Evolutionary conservation across 2,797 vertebrate species (phyloP).

Genomic region (Galagoides demidoff): DNA sequence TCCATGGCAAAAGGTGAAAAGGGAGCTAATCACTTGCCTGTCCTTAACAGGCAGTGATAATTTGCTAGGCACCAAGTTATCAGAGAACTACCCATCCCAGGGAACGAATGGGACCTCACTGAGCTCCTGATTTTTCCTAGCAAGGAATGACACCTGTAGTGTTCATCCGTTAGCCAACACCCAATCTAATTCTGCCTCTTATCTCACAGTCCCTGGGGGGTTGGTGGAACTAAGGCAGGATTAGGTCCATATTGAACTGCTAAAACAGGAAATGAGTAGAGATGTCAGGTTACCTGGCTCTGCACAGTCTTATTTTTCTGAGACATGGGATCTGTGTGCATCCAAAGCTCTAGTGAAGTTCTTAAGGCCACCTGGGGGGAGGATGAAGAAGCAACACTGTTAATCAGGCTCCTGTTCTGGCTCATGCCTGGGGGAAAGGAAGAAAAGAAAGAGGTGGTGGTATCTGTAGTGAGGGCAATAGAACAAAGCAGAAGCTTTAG

Average conservation of each 20-base stretch:
- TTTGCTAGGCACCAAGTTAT: not conserved
- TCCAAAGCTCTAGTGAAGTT: conserved; percentile 87
- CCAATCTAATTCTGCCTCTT: not conserved
- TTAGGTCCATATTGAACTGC: not conserved
- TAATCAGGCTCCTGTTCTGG: not conserved
- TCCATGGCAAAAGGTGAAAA: not conserved
- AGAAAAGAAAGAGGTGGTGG: not conserved
- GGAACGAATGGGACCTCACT: not conserved
- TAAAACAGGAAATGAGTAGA: not conserved
- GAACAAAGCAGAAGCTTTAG: not conserved
- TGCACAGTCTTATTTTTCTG: conserved; percentile 87
- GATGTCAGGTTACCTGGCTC: conserved; percentile 86
- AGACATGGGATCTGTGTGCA: conserved; percentile 96
- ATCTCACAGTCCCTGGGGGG: not conserved
- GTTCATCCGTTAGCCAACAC: not conserved
- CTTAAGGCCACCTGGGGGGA: conserved; percentile 91
- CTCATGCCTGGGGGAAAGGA: not conserved
- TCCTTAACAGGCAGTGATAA: not conserved
- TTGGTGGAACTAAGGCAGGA: not conserved
- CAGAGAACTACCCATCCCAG: not conserved
- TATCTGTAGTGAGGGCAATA: not conserved
- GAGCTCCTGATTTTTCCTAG: not conserved
- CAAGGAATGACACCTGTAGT: not conserved
- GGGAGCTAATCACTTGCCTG: not conserved
- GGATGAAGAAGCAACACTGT: not conserved